phyloP scores from a whole-genome alignment of 2,797 vertebrate genomes.

The Podargus strigoides region DNA sequence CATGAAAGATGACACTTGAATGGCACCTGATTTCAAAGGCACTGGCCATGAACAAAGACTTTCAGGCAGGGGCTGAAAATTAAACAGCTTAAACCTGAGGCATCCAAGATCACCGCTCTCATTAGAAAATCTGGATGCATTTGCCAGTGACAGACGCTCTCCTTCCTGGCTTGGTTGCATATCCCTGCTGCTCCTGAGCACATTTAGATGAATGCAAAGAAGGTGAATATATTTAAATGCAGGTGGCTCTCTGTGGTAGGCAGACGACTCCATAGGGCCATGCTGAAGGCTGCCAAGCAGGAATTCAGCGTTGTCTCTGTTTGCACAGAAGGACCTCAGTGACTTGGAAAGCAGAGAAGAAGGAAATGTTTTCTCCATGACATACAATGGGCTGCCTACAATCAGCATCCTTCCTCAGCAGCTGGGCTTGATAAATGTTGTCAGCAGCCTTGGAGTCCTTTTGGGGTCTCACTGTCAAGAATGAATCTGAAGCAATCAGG shows the following conservation, averaged over 20 bases:
- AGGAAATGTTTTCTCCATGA: constrained; percentile 62
- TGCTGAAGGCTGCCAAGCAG: constrained; percentile 1
- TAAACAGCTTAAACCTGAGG: not conserved
- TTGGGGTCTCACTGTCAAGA: not conserved
- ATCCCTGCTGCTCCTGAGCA: not conserved
- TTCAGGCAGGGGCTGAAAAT: not conserved
- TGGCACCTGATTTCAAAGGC: not conserved
- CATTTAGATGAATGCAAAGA: not conserved
- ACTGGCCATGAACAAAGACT: not conserved
- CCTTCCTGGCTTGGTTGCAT: not conserved
- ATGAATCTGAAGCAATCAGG: not conserved
- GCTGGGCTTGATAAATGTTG: constrained; percentile 29
- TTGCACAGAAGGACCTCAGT: not conserved
- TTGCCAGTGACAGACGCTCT: not conserved
- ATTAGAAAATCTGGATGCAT: not conserved
- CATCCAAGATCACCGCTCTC: not conserved
- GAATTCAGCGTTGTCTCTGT: not conserved
- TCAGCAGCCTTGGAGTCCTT: not conserved
- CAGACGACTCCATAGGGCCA: not conserved
- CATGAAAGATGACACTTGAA: not conserved
- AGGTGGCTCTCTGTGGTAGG: not conserved
- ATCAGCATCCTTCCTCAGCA: constrained; percentile 26
- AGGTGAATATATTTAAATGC: not conserved
- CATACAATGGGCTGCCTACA: not conserved
- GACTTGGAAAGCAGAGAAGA: constrained; percentile 31